Evolutionary conservation across 1,140 invertebrate species (phyloP).

Genomic region (Apis florea): DNA sequence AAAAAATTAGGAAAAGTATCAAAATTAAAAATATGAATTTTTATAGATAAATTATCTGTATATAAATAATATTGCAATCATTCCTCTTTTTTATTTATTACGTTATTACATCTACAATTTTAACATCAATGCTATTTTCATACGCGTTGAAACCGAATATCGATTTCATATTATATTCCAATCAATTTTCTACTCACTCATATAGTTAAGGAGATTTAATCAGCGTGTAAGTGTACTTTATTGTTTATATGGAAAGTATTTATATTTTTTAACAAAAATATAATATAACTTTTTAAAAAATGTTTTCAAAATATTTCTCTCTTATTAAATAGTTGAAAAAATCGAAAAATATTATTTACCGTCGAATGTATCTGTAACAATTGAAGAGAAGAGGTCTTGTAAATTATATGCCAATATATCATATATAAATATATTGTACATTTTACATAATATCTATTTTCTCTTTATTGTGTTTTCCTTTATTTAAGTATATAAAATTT

Average conservation of each 20-base stretch:
- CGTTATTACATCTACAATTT: conserved; percentile 32
- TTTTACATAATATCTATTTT: conserved; percentile 44
- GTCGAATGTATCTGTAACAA: conserved; percentile 32
- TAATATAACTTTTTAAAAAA: not conserved
- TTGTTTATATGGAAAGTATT: not conserved
- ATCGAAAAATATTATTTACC: conserved; percentile 30
- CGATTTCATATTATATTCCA: not conserved
- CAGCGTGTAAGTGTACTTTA: not conserved
- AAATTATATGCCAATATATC: conserved; percentile 38
- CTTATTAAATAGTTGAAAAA: not conserved
- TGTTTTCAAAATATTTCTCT: conserved; percentile 4
- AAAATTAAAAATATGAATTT: conserved; percentile 16
- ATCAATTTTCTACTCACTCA: not conserved
- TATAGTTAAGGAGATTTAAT: not conserved
- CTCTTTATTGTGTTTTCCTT: conserved; percentile 9
- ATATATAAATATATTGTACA: conserved; percentile 50
- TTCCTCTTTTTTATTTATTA: conserved; percentile 63
- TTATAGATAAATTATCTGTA: conserved; percentile 33
- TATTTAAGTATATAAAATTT: not conserved
- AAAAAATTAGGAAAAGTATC: not conserved
- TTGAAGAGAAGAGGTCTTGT: conserved; percentile 25
- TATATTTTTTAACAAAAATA: not conserved
- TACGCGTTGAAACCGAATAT: not conserved
- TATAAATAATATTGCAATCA: conserved; percentile 53
- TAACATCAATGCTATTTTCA: conserved; percentile 11